Percentiles rank a stretch among this genome's conserved stretches.
Evolutionary conservation across 2,797 vertebrate genomes (phyloP).

Genomic region (Oreortyx pictus): DNA sequence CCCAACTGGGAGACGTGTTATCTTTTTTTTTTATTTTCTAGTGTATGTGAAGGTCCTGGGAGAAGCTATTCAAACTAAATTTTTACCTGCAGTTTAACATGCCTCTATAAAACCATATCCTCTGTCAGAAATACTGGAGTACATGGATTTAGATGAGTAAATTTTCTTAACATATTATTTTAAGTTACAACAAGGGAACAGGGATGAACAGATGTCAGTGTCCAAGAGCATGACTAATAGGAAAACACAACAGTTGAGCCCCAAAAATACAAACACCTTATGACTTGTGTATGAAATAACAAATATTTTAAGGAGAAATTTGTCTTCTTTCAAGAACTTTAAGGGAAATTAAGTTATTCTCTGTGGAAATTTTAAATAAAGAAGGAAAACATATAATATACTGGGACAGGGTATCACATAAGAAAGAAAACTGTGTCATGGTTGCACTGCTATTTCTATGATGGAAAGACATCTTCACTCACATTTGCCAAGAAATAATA

Average conservation of each 20-base stretch:
- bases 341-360: background rate
- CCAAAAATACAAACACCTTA: background rate
- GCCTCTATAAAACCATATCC: background rate
- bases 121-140: background rate
- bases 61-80: background rate
- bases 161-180: background rate
- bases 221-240: background rate
- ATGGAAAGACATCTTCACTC: background rate
- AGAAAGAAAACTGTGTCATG: background rate
- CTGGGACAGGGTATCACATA: background rate
- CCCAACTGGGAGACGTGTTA: background rate
- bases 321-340: background rate
- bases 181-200: background rate
- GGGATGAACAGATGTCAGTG: background rate
- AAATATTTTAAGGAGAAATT: background rate
- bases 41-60: rapidly evolving
- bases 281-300: background rate
- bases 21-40: background rate
- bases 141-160: background rate
- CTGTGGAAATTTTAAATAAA: background rate
- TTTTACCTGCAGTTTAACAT: background rate
- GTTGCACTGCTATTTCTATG: background rate
- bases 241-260: background rate
- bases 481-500: background rate
- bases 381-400: background rate